These are phyloP conservation scores for Diploptera punctata DNA, from an alignment of 2,888 invertebrate genomes.

Conservation along the genomic window DNA sequence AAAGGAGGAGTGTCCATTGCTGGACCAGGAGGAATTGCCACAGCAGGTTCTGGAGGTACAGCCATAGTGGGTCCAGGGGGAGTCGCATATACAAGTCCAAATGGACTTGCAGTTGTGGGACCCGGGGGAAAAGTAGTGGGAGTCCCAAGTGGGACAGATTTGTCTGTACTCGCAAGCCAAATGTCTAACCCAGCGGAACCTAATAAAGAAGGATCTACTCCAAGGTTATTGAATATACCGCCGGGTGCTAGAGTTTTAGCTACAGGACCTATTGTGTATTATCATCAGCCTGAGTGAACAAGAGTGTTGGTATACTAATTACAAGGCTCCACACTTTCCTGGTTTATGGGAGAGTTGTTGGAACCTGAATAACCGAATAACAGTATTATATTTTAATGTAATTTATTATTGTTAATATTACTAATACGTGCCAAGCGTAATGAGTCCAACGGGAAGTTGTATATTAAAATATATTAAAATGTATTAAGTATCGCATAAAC, in stretches of 20 bases:
- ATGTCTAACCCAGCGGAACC: neutral
- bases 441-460: no score
- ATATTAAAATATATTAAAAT: no score
- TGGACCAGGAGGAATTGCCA: slow-evolving; percentile 82
- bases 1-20: slow-evolving; percentile 82
- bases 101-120: slow-evolving; percentile 77
- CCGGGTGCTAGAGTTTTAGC: slow-evolving; percentile 74
- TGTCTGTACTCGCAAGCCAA: neutral
- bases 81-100: slow-evolving; percentile 75
- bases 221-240: slow-evolving; percentile 53
- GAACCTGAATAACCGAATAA: no score
- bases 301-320: no score
- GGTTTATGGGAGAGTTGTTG: no score
- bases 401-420: no score
- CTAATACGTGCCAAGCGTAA: no score
- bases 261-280: slow-evolving; percentile 76
- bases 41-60: slow-evolving; percentile 79
- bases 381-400: no score
- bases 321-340: no score
- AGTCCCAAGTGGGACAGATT: slow-evolving; percentile 27
- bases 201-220: slow-evolving; percentile 44
- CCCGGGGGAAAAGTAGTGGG: slow-evolving; percentile 73
- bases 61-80: slow-evolving; percentile 83
- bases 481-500: no score
- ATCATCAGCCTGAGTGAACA: slow-evolving; percentile 52